Evolutionary conservation across 2,888 invertebrate species (phyloP), one percentile per base, ranked within the genome.

Genomic region (Tetranychus truncatus): DNA sequence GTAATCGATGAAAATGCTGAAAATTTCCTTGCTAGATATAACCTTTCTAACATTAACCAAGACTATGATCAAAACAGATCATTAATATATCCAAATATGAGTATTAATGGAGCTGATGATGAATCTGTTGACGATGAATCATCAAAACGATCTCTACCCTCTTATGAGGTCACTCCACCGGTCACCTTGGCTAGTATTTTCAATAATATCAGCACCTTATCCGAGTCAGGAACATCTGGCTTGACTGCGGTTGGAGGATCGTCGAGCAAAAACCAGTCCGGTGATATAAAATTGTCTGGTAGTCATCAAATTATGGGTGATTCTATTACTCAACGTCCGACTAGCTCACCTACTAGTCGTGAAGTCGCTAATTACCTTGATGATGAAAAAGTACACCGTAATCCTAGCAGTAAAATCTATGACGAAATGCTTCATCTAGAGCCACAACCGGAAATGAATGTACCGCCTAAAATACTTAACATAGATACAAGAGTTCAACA

Each of bases 331-430:
- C 69, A 69, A 1, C 69, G 69, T 21, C 72, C 34, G 15, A 67
- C 67, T n/a, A 45, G 24, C 15, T 69, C 69, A 69, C 72, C 72
- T 45, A 72, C 72, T 34, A 72, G 72, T 72, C 72, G 45, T 34
- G 72, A 72, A 44, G 72, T 72, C 1, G 72, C 44, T 9, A 72
- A 34, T 45, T 72, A 45, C 18, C 44, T 72, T 18, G 67, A 67
- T n/a, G 20, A 21, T 21, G 24, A 67, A 21, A 67, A 67, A n/a
- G 24, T 67, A 3, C 55, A 55, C 15, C 55, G 11, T 55, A 55
- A 55, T 15, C 15, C 55, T 15, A 55, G 15, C 55, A 18, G n/a
- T 21, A 69, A 69, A 7, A 21, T 24, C 11, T 20, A 24, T 9
- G 20, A 69, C n/a, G 34, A 69, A 20, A 55, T 55, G 55, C 55